Evolutionary conservation across 2,113 vertebrate genomes (phyloP).

Genomic region (Pseudopipra pipra): DNA sequence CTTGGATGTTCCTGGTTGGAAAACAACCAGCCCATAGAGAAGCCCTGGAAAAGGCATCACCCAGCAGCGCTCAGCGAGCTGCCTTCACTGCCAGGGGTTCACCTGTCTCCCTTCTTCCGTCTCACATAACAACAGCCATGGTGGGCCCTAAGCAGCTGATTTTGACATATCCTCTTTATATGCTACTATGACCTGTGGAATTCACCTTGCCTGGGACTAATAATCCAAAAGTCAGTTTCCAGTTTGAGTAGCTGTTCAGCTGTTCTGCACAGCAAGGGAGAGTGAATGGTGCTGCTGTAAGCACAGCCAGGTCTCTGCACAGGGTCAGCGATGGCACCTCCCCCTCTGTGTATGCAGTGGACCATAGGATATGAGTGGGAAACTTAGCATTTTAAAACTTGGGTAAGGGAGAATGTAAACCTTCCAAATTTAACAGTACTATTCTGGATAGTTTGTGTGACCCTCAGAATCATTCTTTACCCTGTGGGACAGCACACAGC

Average conservation of each 20-base stretch:
- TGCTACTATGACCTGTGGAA: rapidly evolving
- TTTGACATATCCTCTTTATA: neutral
- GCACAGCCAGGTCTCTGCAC: neutral
- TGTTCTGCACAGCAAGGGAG: neutral
- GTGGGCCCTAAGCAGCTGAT: neutral
- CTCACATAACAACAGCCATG: rapidly evolving
- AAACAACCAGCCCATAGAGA: neutral
- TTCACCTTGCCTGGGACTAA: neutral
- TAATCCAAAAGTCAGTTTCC: neutral
- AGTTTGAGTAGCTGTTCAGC: rapidly evolving
- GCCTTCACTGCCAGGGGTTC: neutral
- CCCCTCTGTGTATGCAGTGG: rapidly evolving
- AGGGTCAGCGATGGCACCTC: neutral
- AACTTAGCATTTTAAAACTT: neutral
- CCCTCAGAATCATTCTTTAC: neutral
- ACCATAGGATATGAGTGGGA: rapidly evolving
- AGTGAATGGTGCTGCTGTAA: rapidly evolving
- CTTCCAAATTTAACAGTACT: neutral
- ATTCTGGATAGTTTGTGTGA: neutral
- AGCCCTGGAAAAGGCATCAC: neutral
- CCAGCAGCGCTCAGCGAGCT: rapidly evolving
- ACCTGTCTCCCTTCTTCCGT: neutral
- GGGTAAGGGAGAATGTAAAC: neutral
- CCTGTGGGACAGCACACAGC: rapidly evolving
- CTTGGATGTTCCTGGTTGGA: rapidly evolving